Evolutionary conservation across 2,888 invertebrate genomes (phyloP).

Genomic region (Germaria angustata): DNA sequence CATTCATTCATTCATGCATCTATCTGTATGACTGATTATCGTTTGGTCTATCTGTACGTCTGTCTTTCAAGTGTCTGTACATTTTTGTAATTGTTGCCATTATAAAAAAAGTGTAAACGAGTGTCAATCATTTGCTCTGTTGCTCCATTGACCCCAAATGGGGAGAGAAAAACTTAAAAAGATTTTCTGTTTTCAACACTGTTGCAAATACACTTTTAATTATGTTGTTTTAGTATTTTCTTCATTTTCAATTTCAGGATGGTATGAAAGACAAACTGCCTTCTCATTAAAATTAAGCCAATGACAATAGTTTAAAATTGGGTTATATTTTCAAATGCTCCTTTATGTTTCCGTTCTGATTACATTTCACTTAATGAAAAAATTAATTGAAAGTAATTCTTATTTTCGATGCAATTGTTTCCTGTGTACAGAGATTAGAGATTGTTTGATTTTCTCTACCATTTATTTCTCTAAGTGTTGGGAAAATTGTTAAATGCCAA

Average conservation of each 20-base stretch:
- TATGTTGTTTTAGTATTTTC: no score
- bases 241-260: no score
- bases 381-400: no score
- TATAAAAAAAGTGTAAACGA: constrained; percentile 59
- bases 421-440: no score
- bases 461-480: constrained; percentile 35
- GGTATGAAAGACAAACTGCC: no score
- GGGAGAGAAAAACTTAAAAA: constrained; percentile 37
- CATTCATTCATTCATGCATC: constrained; percentile 12
- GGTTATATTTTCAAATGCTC: no score
- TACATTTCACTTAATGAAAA: no score
- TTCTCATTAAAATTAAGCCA: no score
- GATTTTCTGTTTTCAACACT: constrained; percentile 20
- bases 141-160: constrained; percentile 64
- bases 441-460: neutral
- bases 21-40: neutral
- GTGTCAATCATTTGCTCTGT: constrained; percentile 67
- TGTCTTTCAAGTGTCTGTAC: constrained; percentile 27
- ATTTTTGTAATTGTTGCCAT: constrained; percentile 49
- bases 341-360: no score
- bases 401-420: no score
- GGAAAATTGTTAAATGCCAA: constrained; percentile 45
- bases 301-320: no score
- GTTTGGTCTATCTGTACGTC: constrained; percentile 2
- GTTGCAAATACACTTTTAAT: neutral